Percentiles rank a stretch among this genome's conserved stretches.
These are phyloP conservation scores for Drosophila helvetica DNA, from an alignment of 2,888 invertebrate species.

Conservation along the genomic window DNA sequence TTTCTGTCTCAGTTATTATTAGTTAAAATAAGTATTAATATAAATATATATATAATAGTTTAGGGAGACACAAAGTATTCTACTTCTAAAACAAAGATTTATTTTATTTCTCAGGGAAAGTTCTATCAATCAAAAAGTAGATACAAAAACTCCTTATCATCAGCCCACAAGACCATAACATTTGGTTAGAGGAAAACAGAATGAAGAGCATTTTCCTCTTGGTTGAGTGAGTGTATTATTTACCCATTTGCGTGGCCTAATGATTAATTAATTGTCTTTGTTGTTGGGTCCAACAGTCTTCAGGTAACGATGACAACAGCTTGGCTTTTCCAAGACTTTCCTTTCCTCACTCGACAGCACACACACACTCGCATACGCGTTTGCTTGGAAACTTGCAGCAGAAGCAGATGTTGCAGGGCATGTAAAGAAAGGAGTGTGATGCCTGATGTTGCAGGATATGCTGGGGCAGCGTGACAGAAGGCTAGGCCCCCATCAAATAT, in stretches of 20 bases:
- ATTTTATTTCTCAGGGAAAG: not conserved
- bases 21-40: constrained; percentile 1
- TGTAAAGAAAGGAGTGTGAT: not conserved
- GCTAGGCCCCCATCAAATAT: constrained; percentile 22
- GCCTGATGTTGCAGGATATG: not conserved
- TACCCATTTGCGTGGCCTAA: constrained; percentile 37
- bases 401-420: constrained; percentile 8
- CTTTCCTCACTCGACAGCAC: constrained; percentile 22
- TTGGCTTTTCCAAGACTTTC: constrained; percentile 20
- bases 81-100: not conserved
- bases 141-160: not conserved
- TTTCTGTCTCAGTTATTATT: not conserved
- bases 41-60: not conserved
- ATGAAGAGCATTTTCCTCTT: not conserved
- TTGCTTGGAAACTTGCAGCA: constrained; percentile 20
- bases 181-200: not conserved
- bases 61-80: not conserved
- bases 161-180: not conserved
- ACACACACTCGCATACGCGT: constrained; percentile 4
- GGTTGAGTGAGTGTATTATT: constrained; percentile 22
- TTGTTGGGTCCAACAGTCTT: constrained; percentile 15
- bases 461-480: not conserved
- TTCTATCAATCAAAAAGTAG: not conserved
- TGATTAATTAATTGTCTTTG: constrained; percentile 55
- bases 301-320: constrained; percentile 25